These are phyloP conservation scores for Collichthys lucidus DNA, from an alignment of 2,113 vertebrate genomes.

Conservation along the genomic window DNA sequence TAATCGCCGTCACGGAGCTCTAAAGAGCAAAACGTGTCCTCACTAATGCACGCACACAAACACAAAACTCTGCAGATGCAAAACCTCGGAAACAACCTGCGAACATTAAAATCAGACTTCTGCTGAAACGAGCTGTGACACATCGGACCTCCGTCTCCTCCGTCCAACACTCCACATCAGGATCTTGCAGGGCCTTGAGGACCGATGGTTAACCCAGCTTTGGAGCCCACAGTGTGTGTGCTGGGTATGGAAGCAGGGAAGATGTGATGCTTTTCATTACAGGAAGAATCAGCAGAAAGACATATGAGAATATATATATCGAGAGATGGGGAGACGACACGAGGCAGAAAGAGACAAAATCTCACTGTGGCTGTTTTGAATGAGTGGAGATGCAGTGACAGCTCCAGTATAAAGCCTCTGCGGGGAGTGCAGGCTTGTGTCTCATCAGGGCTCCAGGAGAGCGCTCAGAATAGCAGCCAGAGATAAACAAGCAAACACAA, in stretches of 20 bases:
- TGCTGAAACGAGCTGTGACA: constrained; percentile 7
- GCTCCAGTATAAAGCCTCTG: constrained; percentile 72
- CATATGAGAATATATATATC: neutral
- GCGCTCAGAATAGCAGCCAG: constrained; percentile 77
- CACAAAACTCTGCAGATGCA: constrained; percentile 15
- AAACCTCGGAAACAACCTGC: constrained; percentile 2
- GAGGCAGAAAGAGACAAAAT: constrained; percentile 31
- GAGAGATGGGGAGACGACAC: constrained; percentile 22
- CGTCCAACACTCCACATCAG: constrained; percentile 9
- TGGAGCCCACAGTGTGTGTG: constrained; percentile 11
- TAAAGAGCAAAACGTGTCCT: constrained; percentile 27
- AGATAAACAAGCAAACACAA: constrained; percentile 83
- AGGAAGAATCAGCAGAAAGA: constrained; percentile 7
- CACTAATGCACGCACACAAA: neutral
- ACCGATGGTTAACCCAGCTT: constrained; percentile 14
- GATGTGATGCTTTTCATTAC: constrained; percentile 36
- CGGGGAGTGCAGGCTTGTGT: constrained; percentile 63
- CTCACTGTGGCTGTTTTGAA: constrained; percentile 59
- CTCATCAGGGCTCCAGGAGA: constrained; percentile 73
- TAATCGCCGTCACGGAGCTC: constrained; percentile 49
- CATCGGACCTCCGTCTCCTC: neutral
- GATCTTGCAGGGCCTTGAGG: constrained; percentile 28
- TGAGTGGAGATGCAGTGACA: constrained; percentile 70
- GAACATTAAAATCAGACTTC: neutral
- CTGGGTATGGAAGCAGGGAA: neutral